Evolutionary conservation across 1,140 invertebrate species (phyloP).

Genomic region (Oncopodura yosiiana): DNA sequence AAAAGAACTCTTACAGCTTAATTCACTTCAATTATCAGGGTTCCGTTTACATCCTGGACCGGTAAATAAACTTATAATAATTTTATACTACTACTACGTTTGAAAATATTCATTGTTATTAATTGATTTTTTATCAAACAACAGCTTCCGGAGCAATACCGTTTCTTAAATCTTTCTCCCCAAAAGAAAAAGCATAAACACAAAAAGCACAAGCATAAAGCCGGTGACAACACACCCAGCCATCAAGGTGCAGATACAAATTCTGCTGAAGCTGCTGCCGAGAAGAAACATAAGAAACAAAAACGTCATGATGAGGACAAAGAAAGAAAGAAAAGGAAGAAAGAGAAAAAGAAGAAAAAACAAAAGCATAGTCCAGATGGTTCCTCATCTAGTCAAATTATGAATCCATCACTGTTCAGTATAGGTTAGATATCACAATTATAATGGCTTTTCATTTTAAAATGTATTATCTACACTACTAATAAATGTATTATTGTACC

Average conservation of each 20-base stretch:
- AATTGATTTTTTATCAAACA: neutral
- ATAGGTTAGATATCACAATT: no score
- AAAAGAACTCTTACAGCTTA: slow-evolving; percentile 83
- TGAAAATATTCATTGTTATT: slow-evolving; percentile 5
- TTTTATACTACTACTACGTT: neutral
- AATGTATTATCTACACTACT: no score
- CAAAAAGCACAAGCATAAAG: slow-evolving; percentile 89
- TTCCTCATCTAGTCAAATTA: slow-evolving; percentile 40
- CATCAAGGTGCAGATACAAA: slow-evolving; percentile 37
- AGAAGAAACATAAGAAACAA: slow-evolving; percentile 93
- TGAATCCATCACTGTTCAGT: no score
- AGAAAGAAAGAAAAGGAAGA: slow-evolving; percentile 86
- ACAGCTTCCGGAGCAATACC: slow-evolving; percentile 87
- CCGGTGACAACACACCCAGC: slow-evolving; percentile 56
- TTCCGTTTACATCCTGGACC: slow-evolving; percentile 93
- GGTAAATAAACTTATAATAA: slow-evolving; percentile 50
- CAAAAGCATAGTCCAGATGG: slow-evolving; percentile 87
- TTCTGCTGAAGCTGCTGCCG: slow-evolving; percentile 41
- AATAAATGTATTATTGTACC: no score
- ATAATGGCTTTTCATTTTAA: no score
- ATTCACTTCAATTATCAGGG: slow-evolving; percentile 77
- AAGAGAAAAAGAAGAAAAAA: slow-evolving; percentile 90
- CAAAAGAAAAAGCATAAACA: slow-evolving; percentile 88
- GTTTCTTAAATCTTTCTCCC: slow-evolving; percentile 80
- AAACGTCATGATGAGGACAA: slow-evolving; percentile 89